Conservation (phyloP, 2,113 vertebrate genomes). For the Nansenia antarctica region DNA sequence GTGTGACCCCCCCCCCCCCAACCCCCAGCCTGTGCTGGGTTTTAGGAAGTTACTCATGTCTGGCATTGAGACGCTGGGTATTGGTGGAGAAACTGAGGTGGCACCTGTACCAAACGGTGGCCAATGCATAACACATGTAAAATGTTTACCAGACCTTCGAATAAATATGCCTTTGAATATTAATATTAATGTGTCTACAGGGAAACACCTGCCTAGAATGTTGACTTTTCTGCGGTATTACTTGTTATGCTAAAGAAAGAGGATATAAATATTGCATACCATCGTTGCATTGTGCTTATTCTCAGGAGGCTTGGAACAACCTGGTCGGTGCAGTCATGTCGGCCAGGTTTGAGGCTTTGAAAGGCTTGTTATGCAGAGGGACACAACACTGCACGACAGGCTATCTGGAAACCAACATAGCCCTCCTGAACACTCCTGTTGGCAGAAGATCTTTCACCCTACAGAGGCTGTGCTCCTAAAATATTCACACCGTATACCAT, state of each 20-base stretch:
- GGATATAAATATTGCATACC: too few relatives aligned
- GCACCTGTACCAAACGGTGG: background rate
- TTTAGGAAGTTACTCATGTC: background rate
- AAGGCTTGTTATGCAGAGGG: conserved; percentile 25
- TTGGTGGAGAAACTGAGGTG: background rate
- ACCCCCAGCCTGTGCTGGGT: background rate
- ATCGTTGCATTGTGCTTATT: too few relatives aligned
- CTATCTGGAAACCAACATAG: background rate
- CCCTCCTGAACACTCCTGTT: background rate
- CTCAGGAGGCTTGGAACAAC: background rate
- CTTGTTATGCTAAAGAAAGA: too few relatives aligned
- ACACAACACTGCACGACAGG: conserved; percentile 15
- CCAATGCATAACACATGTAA: background rate
- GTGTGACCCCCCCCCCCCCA: conserved; percentile 10
- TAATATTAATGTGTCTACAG: too few relatives aligned
- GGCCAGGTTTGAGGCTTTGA: conserved; percentile 32
- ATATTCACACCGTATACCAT: conserved; percentile 11
- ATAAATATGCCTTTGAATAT: too few relatives aligned
- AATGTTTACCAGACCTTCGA: too few relatives aligned
- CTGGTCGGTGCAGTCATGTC: conserved; percentile 24
- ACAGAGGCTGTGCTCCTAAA: conserved; percentile 9
- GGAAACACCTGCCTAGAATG: too few relatives aligned
- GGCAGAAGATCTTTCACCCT: conserved; percentile 1
- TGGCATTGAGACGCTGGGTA: background rate
- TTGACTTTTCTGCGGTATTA: too few relatives aligned